These are phyloP conservation scores for Ptyas mucosa DNA, from an alignment of 2,113 vertebrate genomes.

Conservation along the genomic window DNA sequence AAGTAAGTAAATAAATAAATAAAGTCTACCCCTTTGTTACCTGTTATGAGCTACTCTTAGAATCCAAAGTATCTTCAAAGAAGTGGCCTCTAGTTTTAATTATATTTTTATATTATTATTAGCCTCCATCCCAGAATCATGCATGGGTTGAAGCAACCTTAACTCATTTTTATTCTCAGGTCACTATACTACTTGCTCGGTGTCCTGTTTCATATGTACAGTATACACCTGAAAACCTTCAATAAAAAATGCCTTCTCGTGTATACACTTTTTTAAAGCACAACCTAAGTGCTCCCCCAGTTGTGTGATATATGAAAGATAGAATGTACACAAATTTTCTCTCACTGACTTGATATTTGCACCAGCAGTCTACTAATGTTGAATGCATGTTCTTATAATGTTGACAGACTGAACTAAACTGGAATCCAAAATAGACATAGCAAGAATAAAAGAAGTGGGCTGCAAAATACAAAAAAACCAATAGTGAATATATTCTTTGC, in stretches of 20 bases:
- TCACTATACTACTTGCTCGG: neutral
- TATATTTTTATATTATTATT: neutral
- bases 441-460: neutral
- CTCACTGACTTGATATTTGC: neutral
- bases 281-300: neutral
- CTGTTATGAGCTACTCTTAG: neutral
- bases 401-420: neutral
- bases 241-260: neutral
- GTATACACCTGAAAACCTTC: neutral
- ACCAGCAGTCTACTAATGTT: neutral
- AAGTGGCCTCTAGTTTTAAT: neutral
- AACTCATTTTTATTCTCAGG: neutral
- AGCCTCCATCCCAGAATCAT: neutral
- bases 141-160: neutral
- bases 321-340: neutral
- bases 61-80: neutral
- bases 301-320: neutral
- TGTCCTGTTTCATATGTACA: neutral
- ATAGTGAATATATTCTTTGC: neutral
- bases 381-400: neutral
- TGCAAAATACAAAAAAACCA: neutral
- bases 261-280: neutral
- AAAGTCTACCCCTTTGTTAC: neutral
- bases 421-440: neutral
- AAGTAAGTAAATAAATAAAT: no score